These are phyloP conservation scores for Etheostoma cragini DNA, from an alignment of 2,113 vertebrate genomes.

Conservation along the genomic window DNA sequence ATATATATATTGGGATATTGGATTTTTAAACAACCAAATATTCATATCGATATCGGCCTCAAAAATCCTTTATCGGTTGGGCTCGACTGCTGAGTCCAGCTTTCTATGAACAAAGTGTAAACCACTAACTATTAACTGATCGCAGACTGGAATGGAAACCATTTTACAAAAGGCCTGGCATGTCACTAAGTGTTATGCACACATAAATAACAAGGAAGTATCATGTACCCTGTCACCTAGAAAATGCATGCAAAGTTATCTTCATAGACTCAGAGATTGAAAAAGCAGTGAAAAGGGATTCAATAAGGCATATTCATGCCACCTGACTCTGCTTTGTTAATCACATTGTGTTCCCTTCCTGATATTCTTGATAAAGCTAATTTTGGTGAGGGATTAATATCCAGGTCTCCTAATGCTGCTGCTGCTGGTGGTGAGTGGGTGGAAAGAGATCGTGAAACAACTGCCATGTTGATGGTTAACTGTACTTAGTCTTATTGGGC, in stretches of 20 bases:
- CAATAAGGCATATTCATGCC: background rate
- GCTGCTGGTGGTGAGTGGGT: conserved; percentile 39
- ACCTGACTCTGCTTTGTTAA: conserved; percentile 38
- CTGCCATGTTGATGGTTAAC: conserved; percentile 56
- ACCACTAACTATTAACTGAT: background rate
- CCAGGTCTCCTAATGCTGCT: conserved; percentile 41
- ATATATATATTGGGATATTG: too few species aligned
- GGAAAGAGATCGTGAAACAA: conserved; percentile 43
- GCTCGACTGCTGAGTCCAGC: too few species aligned
- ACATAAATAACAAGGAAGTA: background rate
- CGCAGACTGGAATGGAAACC: background rate
- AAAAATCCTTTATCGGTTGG: too few species aligned
- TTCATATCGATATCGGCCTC: too few species aligned
- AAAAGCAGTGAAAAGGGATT: background rate
- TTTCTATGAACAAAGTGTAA: background rate
- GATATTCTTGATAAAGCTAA: conserved; percentile 60
- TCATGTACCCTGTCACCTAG: background rate
- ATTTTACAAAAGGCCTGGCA: background rate
- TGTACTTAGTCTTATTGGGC: conserved; percentile 56
- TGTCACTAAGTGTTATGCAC: background rate
- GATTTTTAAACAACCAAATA: too few species aligned
- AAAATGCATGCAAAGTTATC: background rate
- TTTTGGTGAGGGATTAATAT: conserved; percentile 59
- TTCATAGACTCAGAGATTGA: background rate
- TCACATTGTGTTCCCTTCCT: conserved; percentile 46